A percentile compares a stretch with the other conserved stretches of the same genome.
phyloP scores from a whole-genome alignment of 2,888 invertebrate species.

The Xylota segnis region DNA sequence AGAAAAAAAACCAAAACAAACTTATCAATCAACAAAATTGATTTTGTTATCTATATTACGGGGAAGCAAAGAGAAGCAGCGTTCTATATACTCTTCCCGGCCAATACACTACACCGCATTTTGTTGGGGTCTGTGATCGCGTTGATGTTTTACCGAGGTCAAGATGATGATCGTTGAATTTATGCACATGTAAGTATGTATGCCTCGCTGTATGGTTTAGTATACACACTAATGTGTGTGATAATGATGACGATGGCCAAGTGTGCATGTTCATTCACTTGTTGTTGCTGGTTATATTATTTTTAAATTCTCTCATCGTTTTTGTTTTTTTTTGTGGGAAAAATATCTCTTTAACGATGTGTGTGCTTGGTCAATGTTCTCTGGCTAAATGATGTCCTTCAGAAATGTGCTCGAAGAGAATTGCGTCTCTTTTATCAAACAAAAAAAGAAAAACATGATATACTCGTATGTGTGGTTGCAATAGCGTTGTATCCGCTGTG shows the following conservation, averaged over 20 bases:
- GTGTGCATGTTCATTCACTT: slow-evolving; percentile 30
- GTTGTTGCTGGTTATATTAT: not conserved
- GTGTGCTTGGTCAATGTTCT: slow-evolving; percentile 45
- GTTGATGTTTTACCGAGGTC: slow-evolving; percentile 41
- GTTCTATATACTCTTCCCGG: not conserved
- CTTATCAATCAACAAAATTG: not conserved
- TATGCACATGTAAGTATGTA: not conserved
- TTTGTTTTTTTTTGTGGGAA: not conserved
- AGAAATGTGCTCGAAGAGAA: slow-evolving; percentile 2
- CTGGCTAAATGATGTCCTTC: slow-evolving; percentile 41
- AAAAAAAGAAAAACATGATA: not conserved
- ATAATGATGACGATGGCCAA: not conserved
- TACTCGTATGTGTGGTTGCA: too few relatives aligned
- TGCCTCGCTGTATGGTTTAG: too few relatives aligned
- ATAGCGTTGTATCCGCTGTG: not conserved
- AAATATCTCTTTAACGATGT: not conserved
- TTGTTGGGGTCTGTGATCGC: slow-evolving; percentile 48
- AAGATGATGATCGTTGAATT: slow-evolving; percentile 30
- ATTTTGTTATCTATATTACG: slow-evolving; percentile 11
- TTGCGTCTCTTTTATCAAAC: not conserved
- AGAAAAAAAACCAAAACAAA: not conserved
- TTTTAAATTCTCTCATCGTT: not conserved
- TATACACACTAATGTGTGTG: not conserved
- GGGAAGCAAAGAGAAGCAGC: not conserved
- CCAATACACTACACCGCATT: slow-evolving; percentile 1